Evolutionary conservation across 2,113 vertebrate species (phyloP).

Genomic region (Heterocephalus glaber): DNA sequence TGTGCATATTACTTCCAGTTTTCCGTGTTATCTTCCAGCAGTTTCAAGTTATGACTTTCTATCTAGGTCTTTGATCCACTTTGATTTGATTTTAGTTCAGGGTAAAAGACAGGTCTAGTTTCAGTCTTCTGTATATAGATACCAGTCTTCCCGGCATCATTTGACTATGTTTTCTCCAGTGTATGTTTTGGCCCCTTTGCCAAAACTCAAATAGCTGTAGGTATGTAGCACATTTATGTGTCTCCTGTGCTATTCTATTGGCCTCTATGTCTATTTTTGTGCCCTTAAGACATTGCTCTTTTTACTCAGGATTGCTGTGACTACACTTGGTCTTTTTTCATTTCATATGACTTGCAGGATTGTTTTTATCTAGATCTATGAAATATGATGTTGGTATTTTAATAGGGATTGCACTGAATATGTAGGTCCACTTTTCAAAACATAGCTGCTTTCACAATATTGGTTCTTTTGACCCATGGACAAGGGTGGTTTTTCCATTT

Average conservation of each 20-base stretch:
- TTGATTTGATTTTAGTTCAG: background rate
- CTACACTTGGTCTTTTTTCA: background rate
- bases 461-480: background rate
- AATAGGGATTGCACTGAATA: background rate
- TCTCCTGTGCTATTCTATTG: background rate
- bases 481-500: background rate
- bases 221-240: background rate
- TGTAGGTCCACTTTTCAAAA: background rate
- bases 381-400: background rate
- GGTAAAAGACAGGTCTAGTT: background rate
- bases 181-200: background rate
- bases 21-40: background rate
- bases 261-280: background rate
- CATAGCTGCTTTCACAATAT: background rate
- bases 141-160: background rate
- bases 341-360: background rate
- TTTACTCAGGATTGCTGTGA: background rate
- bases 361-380: background rate
- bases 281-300: background rate
- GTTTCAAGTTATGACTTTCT: background rate
- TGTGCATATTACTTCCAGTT: background rate
- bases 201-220: background rate
- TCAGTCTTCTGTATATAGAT: background rate
- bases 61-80: background rate
- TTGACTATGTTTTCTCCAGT: background rate